Evolutionary conservation across 2,797 vertebrate genomes (phyloP).

Genomic region (Oreochromis mossambicus): DNA sequence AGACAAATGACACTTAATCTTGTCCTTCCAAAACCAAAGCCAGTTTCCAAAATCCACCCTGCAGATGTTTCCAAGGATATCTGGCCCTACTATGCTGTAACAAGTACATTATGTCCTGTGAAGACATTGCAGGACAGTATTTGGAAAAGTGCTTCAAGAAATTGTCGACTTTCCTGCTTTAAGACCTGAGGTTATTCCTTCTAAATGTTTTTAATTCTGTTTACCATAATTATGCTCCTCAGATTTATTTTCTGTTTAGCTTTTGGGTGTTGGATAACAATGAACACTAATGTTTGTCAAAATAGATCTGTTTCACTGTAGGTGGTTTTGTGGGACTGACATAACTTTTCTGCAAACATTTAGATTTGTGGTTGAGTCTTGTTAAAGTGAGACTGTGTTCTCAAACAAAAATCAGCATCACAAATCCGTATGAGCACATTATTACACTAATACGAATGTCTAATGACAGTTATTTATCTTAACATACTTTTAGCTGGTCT

Average conservation of each 20-base stretch:
- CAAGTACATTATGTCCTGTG: conserved; percentile 32
- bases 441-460: background rate
- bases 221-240: background rate
- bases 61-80: conserved; percentile 60
- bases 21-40: conserved; percentile 77
- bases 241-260: conserved; percentile 59
- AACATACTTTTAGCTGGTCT: background rate
- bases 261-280: conserved; percentile 57
- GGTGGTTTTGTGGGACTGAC: background rate
- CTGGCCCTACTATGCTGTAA: conserved; percentile 72
- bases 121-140: conserved; percentile 85
- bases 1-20: conserved; percentile 74
- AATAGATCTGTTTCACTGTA: background rate
- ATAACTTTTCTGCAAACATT: background rate
- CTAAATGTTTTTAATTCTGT: background rate
- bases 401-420: background rate
- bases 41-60: conserved; percentile 58
- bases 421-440: background rate
- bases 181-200: conserved; percentile 88
- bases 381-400: background rate
- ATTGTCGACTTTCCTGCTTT: conserved; percentile 95
- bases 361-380: background rate
- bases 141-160: conserved; percentile 94
- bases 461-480: background rate
- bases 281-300: background rate